These are phyloP conservation scores for Pitangus sulphuratus DNA, from an alignment of 2,797 vertebrate species.

Conservation along the genomic window DNA sequence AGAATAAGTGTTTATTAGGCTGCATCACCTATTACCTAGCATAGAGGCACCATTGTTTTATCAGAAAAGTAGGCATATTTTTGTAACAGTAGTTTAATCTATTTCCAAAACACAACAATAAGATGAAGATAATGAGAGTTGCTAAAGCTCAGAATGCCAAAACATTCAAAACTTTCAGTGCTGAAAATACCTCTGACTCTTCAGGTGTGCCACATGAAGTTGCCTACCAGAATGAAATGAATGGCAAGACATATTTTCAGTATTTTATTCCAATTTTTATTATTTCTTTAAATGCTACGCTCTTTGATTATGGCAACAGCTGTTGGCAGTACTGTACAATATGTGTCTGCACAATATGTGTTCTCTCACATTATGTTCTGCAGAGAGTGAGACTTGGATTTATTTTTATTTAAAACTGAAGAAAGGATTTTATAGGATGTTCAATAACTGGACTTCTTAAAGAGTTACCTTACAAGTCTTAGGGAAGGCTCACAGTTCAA, in stretches of 20 bases:
- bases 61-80: not conserved
- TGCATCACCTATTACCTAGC: not conserved
- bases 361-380: conserved; percentile 50
- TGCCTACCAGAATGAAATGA: not conserved
- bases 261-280: not conserved
- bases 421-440: not conserved
- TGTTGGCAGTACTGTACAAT: conserved; percentile 18
- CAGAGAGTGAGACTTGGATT: not conserved
- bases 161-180: not conserved
- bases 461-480: not conserved
- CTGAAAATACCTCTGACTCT: not conserved
- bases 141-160: not conserved
- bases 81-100: not conserved
- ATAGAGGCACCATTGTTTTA: not conserved
- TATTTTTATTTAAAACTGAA: conserved; percentile 17
- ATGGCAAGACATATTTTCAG: not conserved
- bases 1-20: not conserved
- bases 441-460: not conserved
- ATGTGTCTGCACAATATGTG: conserved; percentile 26
- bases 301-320: conserved; percentile 43
- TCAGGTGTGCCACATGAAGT: not conserved
- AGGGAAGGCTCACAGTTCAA: not conserved
- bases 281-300: not conserved
- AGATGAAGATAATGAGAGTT: not conserved
- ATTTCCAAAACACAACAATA: not conserved